Conservation (phyloP, 2,888 invertebrate genomes). For the Acanthoscelides obtectus region DNA sequence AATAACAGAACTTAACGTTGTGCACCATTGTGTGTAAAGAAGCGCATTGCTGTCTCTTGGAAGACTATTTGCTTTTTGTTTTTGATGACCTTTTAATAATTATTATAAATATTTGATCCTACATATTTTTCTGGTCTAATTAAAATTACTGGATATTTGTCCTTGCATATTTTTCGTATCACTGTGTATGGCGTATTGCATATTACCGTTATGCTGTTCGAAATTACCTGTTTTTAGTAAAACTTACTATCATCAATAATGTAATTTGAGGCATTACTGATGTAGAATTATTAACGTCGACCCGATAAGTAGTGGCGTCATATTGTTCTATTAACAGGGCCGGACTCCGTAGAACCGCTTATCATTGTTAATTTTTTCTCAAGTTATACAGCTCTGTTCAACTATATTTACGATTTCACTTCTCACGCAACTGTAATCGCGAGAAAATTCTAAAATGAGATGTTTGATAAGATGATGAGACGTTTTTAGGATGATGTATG, state of each 20-base stretch:
- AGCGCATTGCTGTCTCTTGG: neutral
- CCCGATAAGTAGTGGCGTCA: neutral
- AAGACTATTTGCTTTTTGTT: neutral
- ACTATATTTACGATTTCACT: no score
- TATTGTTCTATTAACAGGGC: neutral
- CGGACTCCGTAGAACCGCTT: neutral
- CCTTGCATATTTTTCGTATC: neutral
- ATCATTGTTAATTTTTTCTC: neutral
- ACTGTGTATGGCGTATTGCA: neutral
- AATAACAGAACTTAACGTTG: neutral
- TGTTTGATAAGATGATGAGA: no score
- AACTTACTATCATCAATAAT: neutral
- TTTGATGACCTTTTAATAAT: no score
- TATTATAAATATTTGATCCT: no score
- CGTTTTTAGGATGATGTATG: no score
- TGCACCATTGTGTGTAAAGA: neutral
- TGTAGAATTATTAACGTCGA: neutral
- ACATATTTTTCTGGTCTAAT: neutral
- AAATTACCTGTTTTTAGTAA: neutral
- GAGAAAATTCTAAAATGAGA: no score
- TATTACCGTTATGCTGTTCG: neutral
- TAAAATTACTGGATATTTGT: neutral
- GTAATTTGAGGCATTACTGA: neutral
- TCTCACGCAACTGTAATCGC: no score
- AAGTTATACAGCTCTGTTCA: no score